These are phyloP conservation scores for Linurgus olivaceus DNA, from an alignment of 2,797 vertebrate genomes.

Conservation along the genomic window DNA sequence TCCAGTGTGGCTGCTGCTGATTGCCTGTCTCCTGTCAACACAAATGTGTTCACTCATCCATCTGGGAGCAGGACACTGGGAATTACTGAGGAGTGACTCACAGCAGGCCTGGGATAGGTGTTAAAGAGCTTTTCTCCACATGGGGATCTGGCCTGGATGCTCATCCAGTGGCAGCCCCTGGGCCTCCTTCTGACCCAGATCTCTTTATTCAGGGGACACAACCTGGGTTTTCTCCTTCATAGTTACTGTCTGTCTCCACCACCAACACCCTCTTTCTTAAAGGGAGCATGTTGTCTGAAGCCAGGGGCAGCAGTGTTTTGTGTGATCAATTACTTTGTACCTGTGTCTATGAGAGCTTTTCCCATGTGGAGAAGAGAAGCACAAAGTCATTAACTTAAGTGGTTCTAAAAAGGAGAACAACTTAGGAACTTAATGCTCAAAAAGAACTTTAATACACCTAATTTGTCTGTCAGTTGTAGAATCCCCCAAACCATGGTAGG, in stretches of 20 bases:
- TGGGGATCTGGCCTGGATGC: background rate
- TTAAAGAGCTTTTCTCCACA: background rate
- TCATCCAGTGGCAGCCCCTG: background rate
- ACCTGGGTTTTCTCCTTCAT: background rate
- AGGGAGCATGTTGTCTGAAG: background rate
- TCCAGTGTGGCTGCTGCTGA: background rate
- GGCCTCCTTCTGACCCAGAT: background rate
- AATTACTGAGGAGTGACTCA: background rate
- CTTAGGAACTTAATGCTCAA: background rate
- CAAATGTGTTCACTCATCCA: background rate
- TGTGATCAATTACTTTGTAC: background rate
- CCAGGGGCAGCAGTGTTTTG: background rate
- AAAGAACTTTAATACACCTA: background rate
- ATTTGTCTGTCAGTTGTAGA: background rate
- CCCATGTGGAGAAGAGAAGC: background rate
- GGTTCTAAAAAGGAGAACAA: background rate
- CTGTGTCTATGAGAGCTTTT: background rate
- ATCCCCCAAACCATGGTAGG: background rate
- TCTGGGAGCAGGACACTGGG: background rate
- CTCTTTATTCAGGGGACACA: background rate
- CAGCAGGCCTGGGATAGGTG: background rate
- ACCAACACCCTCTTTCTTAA: background rate
- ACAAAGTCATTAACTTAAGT: background rate
- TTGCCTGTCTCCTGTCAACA: background rate
- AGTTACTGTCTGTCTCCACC: background rate